Evolutionary conservation across 2,797 vertebrate species (phyloP).

Genomic region (Cynopterus sphinx): DNA sequence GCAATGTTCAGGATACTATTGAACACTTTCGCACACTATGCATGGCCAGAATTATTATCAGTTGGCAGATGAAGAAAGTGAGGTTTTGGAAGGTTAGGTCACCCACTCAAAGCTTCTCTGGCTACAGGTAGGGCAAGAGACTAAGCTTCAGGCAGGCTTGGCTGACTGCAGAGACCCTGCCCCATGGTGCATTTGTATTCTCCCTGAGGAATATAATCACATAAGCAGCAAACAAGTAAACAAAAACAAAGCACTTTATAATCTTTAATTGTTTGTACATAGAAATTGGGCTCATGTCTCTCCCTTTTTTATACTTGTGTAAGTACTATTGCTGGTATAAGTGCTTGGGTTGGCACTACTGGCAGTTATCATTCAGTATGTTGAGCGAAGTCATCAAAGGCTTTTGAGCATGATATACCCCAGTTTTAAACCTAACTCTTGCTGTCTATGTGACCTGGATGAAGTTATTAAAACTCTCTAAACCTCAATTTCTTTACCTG

Average conservation of each 20-base stretch:
- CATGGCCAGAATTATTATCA: not conserved
- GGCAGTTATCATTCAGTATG: not conserved
- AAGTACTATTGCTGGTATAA: not conserved
- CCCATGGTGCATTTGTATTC: not conserved
- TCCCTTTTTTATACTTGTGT: not conserved
- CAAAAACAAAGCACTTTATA: not conserved
- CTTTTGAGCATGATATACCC: not conserved
- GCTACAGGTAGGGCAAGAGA: not conserved
- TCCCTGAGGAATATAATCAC: not conserved
- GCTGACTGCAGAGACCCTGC: too few relatives aligned
- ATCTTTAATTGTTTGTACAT: not conserved
- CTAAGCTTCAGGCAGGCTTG: not conserved
- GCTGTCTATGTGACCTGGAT: not conserved
- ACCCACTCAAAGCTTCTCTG: not conserved
- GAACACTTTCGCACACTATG: not conserved
- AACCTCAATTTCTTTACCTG: not conserved
- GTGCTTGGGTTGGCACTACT: not conserved
- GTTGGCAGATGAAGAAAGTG: not conserved
- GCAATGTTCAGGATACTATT: not conserved
- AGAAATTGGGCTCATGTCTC: not conserved
- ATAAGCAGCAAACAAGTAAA: not conserved
- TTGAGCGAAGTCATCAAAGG: not conserved
- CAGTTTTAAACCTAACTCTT: not conserved
- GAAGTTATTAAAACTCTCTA: not conserved
- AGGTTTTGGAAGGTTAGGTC: not conserved